Evolutionary conservation across 2,113 vertebrate species (phyloP).

Genomic region (Charina bottae): DNA sequence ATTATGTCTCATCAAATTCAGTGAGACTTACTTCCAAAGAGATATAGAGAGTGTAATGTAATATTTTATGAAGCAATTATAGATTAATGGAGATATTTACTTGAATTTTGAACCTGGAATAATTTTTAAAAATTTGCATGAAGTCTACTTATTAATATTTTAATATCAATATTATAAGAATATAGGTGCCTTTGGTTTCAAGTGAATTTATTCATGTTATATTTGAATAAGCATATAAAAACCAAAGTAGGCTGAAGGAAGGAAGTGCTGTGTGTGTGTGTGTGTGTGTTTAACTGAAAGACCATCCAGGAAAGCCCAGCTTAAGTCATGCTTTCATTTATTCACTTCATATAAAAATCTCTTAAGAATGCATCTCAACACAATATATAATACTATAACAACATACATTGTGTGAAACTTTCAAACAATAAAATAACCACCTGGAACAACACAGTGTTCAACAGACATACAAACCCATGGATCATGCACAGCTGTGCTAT

Average conservation of each 20-base stretch:
- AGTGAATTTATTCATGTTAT: not conserved
- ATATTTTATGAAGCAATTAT: not conserved
- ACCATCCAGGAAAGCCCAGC: constrained; percentile 32
- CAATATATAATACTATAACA: constrained; percentile 98
- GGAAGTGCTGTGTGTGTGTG: fast-evolving
- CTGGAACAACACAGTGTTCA: constrained; percentile 88
- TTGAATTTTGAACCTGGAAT: not conserved
- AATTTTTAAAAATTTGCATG: not conserved
- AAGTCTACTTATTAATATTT: not conserved
- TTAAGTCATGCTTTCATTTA: constrained; percentile 95
- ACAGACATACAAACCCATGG: constrained; percentile 85
- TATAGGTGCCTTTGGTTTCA: not conserved
- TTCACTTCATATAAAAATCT: constrained; percentile 99
- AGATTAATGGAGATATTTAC: not conserved
- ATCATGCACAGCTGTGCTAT: constrained; percentile 92
- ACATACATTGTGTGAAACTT: constrained; percentile 97
- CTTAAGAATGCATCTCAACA: constrained; percentile 93
- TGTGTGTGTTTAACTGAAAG: not conserved
- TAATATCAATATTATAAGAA: not conserved
- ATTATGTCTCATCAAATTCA: not conserved
- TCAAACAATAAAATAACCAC: constrained; percentile 85
- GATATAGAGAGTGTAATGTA: not conserved
- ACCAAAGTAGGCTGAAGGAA: not conserved
- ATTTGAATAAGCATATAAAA: not conserved
- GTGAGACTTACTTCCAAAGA: not conserved